Base-by-base conservation (phyloP, 2,888 invertebrate species). In the Drosophila mimica region DNA sequence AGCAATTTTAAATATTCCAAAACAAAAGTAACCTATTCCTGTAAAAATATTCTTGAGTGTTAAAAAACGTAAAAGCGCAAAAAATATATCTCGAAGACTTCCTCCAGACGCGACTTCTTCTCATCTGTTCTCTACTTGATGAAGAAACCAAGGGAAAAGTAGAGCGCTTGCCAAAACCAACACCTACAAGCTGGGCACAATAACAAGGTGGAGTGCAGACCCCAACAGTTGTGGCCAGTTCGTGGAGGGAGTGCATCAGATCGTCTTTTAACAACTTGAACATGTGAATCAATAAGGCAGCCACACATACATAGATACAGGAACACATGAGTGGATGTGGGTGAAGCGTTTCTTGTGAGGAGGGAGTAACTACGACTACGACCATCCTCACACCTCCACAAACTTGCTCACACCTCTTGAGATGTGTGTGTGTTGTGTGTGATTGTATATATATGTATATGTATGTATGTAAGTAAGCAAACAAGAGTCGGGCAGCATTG, bases 251-350 rank as follows among this genome's bases (percentile, higher is more conserved):
- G 73, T 73, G 74, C 69, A 74, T 74, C 74, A 57, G 74, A 74
- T 74, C 74, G 76, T 68, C 73, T 76, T 31, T 60, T 40, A 76
- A 77, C 78, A 77, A 74, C 70, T 70, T 66, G 71, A 79, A 78
- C 77, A 78, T 78, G 77, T 79, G 77, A 78, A 79, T 79, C 77
- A 78, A 79, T 78, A 79, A 78, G 79, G 33, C 71, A 79, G 74
- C 75, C 71, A 80, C 86, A 88, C 25, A 46, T 15, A 36, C 3
- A 36, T 6, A 52, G 31, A 51, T 4, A 49, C 6, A 13, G 4
- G 30, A 15, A 17, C 3, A 25, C 4, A 36, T 20, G 20, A 20
- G 43, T 46, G 46, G 28, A 56, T 90, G 90, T 91, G 91, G 91
- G 91, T 89, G 91, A 85, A 83, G 82, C 82, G 84, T 40, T 70